Evolutionary conservation across 2,797 vertebrate genomes (phyloP), one percentile per base, ranked within the genome.

Genomic region (Zenarchopterus dispar): DNA sequence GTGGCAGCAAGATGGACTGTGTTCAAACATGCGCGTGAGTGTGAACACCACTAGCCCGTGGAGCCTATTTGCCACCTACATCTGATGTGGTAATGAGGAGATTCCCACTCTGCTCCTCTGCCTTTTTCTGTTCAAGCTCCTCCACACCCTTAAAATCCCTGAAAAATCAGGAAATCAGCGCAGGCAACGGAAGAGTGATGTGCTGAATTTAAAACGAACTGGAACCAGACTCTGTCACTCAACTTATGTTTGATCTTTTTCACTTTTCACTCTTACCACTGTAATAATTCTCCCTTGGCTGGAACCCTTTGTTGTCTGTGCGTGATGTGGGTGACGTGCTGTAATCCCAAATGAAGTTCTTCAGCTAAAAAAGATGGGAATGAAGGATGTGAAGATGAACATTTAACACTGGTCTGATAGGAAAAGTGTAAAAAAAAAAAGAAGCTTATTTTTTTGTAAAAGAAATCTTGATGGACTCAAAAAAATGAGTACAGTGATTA

Each of bases 241-340:
- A 59, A 57, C 42, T 75, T 83, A 76, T 80, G 73, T 80, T 83
- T 71, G 56, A 80, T 81, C 47, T 84, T 70, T 85, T 77, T 69
- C 76, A 73, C 67, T 70, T 68, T 75, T 82, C 65, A 68, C 69
- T 78, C 62, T 77, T 82, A 86, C 81, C 82, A 46, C 61, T 90
- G 88, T 92, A 91, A 89, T 89, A 87, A 89, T 84, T 80, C 78
- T 81, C 73, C 86, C 81, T 80, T 89, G 78, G 85, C 86, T 91
- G 88, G 80, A 90, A 67, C 81, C 88, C 84, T 84, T 89, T 33
- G 90, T 91, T 56, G 87, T 93, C 81, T 91, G 89, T 93, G 84
- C 67, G 91, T 94, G 83, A 81, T 85, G 92, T 94, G 88, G 88
- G 92, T 94, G 91, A 90, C 82, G 92, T 94, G 91, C 77, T 81